These are phyloP conservation scores for Latrodectus hesperus DNA, from an alignment of 2,888 invertebrate genomes.

Conservation along the genomic window DNA sequence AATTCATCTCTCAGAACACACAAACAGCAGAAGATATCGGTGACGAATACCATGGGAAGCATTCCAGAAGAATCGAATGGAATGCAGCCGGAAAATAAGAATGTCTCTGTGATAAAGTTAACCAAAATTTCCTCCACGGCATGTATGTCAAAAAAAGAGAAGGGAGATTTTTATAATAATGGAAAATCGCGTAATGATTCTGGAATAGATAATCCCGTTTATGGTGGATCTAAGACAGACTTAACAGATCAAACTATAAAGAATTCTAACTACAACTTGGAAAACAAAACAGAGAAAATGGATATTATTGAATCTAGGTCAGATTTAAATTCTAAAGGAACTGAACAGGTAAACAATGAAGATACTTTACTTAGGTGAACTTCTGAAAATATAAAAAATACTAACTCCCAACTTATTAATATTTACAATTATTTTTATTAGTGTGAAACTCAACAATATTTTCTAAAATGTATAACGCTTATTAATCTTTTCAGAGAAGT, in stretches of 20 bases:
- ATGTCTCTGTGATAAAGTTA: neutral
- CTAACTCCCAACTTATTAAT: too few relatives aligned
- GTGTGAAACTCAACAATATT: too few relatives aligned
- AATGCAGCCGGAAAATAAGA: neutral
- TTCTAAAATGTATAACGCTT: too few relatives aligned
- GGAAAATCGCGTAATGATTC: neutral
- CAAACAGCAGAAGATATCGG: neutral
- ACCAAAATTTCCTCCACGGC: neutral
- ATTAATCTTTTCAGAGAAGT: too few relatives aligned
- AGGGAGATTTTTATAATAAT: neutral
- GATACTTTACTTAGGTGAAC: neutral
- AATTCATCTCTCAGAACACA: neutral
- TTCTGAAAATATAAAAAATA: neutral
- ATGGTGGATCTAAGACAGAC: neutral
- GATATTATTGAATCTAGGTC: neutral
- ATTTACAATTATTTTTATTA: too few relatives aligned
- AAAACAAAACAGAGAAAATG: neutral
- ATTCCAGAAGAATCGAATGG: neutral
- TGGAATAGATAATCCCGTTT: slow-evolving; percentile 20
- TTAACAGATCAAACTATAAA: neutral
- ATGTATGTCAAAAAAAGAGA: neutral
- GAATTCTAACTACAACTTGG: neutral
- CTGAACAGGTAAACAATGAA: neutral
- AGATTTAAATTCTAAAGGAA: neutral
- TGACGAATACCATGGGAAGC: neutral